A percentile compares a stretch with the other conserved stretches of the same genome.
Evolutionary conservation across 2,113 vertebrate genomes (phyloP).

Genomic region (Onychostruthus taczanowskii): DNA sequence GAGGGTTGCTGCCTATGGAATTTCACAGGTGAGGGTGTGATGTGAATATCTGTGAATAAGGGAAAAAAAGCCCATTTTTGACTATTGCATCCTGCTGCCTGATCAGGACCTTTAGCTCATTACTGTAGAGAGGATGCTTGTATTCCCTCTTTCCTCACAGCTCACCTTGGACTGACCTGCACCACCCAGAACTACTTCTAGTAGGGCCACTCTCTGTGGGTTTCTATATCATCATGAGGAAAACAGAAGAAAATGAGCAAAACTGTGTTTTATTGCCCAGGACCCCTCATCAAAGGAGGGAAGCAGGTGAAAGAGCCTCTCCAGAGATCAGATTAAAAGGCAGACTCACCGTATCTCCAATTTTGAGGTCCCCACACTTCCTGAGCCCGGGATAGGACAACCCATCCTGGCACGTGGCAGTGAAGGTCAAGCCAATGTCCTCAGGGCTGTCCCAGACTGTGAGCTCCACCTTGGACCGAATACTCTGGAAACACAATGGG

Average conservation of each 20-base stretch:
- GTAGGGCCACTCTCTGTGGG: not conserved
- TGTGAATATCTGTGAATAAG: not conserved
- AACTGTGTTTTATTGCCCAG: not conserved
- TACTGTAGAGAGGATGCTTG: not conserved
- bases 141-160: not conserved
- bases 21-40: not conserved
- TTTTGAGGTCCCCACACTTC: constrained; percentile 93
- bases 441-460: constrained; percentile 93
- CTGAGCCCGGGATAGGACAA: constrained; percentile 83
- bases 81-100: not conserved
- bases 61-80: not conserved
- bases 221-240: not conserved
- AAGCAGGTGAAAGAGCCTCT: not conserved
- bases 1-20: not conserved
- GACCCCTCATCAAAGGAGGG: rapidly evolving
- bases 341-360: constrained; percentile 92
- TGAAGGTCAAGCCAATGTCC: constrained; percentile 89
- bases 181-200: not conserved
- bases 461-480: constrained; percentile 96
- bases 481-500: constrained; percentile 78
- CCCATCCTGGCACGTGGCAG: constrained; percentile 93
- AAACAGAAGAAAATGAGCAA: not conserved
- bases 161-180: not conserved
- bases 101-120: not conserved
- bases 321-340: not conserved